Evolutionary conservation across 1,140 invertebrate species (phyloP).

Genomic region (Formica selysi): DNA sequence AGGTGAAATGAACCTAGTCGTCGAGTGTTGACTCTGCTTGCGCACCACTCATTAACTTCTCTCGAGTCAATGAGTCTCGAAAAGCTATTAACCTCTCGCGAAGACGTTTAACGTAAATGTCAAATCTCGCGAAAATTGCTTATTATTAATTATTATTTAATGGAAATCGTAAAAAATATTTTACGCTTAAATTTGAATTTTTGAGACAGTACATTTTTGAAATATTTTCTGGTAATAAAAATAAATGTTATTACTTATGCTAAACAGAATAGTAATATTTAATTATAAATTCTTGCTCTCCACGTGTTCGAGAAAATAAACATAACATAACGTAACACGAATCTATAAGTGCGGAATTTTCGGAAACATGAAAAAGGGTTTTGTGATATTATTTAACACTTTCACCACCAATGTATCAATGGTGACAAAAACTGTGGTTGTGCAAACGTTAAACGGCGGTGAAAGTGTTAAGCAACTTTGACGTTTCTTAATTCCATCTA

Average conservation of each 20-base stretch:
- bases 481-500: constrained; percentile 35
- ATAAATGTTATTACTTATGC: no score
- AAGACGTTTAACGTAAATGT: constrained; percentile 44
- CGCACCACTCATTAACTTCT: constrained; percentile 40
- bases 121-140: constrained; percentile 45
- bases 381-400: constrained; percentile 32
- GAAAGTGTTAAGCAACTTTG: constrained; percentile 37
- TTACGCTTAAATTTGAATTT: not conserved
- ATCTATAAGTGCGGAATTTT: not conserved
- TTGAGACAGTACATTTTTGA: not conserved
- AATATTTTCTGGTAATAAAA: not conserved
- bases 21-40: constrained; percentile 52
- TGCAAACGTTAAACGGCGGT: constrained; percentile 35
- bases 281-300: not conserved
- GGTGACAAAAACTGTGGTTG: constrained; percentile 33
- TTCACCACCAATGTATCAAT: constrained; percentile 31
- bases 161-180: not conserved
- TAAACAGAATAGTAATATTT: not conserved
- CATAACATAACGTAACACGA: not conserved
- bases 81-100: constrained; percentile 53
- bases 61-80: constrained; percentile 46
- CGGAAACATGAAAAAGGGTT: not conserved
- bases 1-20: constrained; percentile 39
- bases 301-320: not conserved
- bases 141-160: not conserved